Evolutionary conservation across 1,140 invertebrate species (phyloP).

Genomic region (Platorchestia sp.): DNA sequence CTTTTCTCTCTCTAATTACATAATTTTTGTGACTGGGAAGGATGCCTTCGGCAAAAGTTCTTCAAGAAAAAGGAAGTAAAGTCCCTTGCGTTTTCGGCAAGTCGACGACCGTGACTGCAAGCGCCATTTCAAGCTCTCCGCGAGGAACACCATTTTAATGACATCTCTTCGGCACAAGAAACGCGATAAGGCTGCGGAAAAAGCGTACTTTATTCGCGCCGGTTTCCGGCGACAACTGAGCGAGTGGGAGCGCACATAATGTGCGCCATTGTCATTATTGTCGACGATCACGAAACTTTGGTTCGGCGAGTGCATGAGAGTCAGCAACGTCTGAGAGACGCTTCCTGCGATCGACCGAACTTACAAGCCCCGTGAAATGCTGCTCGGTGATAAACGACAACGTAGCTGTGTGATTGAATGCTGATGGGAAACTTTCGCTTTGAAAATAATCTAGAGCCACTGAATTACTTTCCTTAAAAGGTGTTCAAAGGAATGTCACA

Average conservation of each 20-base stretch:
- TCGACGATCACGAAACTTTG: conserved; percentile 51
- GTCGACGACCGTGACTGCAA: conserved; percentile 55
- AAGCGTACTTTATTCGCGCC: conserved; percentile 51
- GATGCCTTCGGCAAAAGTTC: conserved; percentile 35
- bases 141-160: conserved; percentile 53
- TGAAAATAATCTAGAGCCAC: background rate
- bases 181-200: conserved; percentile 54
- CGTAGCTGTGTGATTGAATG: background rate
- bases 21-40: conserved; percentile 20
- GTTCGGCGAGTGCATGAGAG: conserved; percentile 32
- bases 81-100: conserved; percentile 10
- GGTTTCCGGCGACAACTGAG: conserved; percentile 54
- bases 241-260: conserved; percentile 52
- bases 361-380: background rate
- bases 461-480: too few relatives aligned
- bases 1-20: conserved; percentile 27
- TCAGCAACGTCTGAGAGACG: background rate
- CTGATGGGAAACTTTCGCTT: background rate
- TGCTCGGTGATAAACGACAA: background rate
- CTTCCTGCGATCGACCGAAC: conserved; percentile 30
- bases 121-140: conserved; percentile 49
- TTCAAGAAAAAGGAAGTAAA: conserved; percentile 27
- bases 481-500: background rate
- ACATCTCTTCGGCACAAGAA: conserved; percentile 54
- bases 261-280: conserved; percentile 51